Conservation (phyloP, 2,888 invertebrate genomes). For the Argyra leucocephala region DNA sequence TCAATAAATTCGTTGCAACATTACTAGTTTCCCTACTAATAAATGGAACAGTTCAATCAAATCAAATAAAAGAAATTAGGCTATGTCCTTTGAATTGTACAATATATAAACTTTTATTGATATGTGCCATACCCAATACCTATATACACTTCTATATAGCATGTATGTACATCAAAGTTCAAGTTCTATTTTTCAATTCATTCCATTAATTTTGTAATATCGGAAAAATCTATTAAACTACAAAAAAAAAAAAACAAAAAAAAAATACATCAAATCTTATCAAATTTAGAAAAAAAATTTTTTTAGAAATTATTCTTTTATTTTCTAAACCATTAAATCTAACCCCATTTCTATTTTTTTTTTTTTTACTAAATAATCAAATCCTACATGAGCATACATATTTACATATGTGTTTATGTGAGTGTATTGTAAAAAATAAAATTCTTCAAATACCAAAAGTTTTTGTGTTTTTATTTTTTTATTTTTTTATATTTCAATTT, state of each 20-base stretch:
- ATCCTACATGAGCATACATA: background rate
- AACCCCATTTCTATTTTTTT: background rate
- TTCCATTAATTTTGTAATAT: background rate
- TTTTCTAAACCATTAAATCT: conserved; percentile 1
- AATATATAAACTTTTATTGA: no score
- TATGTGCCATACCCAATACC: no score
- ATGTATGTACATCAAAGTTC: no score
- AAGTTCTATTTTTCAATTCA: background rate
- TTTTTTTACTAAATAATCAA: background rate
- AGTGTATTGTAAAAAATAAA: background rate
- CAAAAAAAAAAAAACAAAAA: background rate
- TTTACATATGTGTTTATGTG: background rate
- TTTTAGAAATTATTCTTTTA: background rate
- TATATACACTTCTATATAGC: no score
- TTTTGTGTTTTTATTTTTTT: background rate
- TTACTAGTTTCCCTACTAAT: no score
- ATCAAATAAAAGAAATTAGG: no score
- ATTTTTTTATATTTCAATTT: background rate
- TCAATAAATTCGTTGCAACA: no score
- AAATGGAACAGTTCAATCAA: no score
- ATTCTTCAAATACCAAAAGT: background rate
- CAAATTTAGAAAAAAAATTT: background rate
- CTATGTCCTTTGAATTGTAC: no score
- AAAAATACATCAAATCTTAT: background rate
- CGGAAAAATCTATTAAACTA: background rate